Conservation (phyloP, 1,140 invertebrate genomes). For the Eriocheir sinensis region DNA sequence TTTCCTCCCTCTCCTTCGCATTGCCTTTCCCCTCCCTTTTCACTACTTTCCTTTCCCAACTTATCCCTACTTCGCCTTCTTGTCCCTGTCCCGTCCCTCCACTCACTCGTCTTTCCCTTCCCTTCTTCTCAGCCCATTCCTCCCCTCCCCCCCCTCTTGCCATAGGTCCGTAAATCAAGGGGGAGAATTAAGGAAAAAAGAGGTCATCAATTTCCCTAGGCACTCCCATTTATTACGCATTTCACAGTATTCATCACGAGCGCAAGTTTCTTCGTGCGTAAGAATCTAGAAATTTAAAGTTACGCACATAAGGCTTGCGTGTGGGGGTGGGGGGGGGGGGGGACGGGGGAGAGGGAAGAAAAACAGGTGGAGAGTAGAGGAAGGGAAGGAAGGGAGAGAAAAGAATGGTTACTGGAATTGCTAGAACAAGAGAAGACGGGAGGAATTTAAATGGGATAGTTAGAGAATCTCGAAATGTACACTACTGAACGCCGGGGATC, state of each 20-base stretch:
- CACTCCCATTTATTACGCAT: neutral
- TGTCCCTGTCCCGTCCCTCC: neutral
- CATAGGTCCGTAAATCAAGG: neutral
- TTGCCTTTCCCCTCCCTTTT: neutral
- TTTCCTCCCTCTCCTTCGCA: no score
- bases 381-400: no score
- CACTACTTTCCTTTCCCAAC: neutral
- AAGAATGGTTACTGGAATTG: no score
- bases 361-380: no score
- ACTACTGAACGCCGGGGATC: no score
- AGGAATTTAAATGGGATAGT: no score
- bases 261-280: conserved; percentile 8
- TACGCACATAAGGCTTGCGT: neutral
- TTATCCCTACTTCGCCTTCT: neutral
- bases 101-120: no score
- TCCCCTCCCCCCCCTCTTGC: neutral
- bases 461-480: no score
- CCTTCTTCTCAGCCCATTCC: neutral
- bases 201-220: neutral
- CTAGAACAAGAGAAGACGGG: no score
- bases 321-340: neutral
- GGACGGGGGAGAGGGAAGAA: no score
- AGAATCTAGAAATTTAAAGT: neutral
- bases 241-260: neutral
- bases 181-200: neutral